Evolutionary conservation across 2,888 invertebrate genomes (phyloP).

Genomic region (Agrypnus murinus): DNA sequence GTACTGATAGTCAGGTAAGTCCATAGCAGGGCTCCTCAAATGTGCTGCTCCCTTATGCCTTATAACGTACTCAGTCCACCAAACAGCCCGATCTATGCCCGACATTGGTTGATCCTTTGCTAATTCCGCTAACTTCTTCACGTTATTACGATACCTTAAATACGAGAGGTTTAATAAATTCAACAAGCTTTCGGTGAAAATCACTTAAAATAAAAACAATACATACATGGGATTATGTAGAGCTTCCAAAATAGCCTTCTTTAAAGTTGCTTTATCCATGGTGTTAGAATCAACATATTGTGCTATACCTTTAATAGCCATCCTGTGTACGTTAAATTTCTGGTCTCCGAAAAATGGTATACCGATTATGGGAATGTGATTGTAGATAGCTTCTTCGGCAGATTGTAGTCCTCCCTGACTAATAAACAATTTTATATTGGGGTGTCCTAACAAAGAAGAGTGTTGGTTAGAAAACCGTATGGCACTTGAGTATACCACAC

Average conservation of each 20-base stretch:
- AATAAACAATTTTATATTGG: constrained; percentile 46
- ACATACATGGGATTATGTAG: constrained; percentile 59
- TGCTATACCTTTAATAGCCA: constrained; percentile 55
- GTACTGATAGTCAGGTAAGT: constrained; percentile 7
- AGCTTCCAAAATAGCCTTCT: constrained; percentile 57
- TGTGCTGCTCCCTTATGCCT: constrained; percentile 5
- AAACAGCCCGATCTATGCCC: not conserved
- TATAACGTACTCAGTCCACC: no score
- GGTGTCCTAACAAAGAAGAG: constrained; percentile 35
- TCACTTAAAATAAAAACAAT: no score
- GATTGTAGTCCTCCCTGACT: constrained; percentile 56
- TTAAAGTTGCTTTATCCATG: constrained; percentile 59
- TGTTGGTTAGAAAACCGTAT: not conserved
- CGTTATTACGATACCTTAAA: constrained; percentile 12
- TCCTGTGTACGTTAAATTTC: constrained; percentile 56
- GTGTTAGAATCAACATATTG: constrained; percentile 54
- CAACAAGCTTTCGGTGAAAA: no score
- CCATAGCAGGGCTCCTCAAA: constrained; percentile 6
- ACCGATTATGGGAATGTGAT: constrained; percentile 59
- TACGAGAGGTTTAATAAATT: not conserved
- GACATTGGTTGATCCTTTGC: constrained; percentile 13
- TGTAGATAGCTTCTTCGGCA: constrained; percentile 60
- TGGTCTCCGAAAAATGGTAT: constrained; percentile 63
- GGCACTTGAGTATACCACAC: not conserved
- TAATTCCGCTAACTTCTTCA: not conserved